Percentiles rank a stretch among this genome's conserved stretches.
phyloP scores from a whole-genome alignment of 1,140 invertebrate genomes.

The Sitobion miscanthi region DNA sequence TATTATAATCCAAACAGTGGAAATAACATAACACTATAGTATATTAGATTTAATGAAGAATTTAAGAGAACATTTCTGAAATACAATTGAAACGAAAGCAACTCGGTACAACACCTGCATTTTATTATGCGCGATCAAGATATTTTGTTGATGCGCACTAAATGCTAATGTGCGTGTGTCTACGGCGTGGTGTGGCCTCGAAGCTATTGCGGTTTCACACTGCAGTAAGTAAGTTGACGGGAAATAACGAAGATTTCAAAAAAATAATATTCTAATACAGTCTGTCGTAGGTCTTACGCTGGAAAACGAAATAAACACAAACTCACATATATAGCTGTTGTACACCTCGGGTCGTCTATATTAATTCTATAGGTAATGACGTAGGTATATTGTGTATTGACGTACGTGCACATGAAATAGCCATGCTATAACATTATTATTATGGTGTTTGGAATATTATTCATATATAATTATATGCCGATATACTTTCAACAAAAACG shows the following conservation, averaged over 20 bases:
- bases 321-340: neutral
- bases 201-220: neutral
- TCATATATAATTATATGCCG: neutral
- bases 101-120: neutral
- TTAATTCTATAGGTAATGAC: neutral
- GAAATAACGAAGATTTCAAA: neutral
- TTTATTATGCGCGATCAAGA: neutral
- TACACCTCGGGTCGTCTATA: neutral
- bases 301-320: neutral
- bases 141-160: neutral
- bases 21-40: neutral
- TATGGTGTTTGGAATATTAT: neutral
- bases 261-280: neutral
- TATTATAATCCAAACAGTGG: neutral
- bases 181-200: neutral
- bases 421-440: neutral
- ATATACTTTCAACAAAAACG: neutral
- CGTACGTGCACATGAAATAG: neutral
- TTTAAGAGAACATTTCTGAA: neutral
- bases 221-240: neutral
- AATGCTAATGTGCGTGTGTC: neutral
- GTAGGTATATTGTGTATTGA: no score
- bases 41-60: neutral
- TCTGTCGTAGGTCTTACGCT: neutral
- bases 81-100: neutral